A percentile compares a stretch with the other conserved stretches of the same genome.
Evolutionary conservation across 2,113 vertebrate species (phyloP).

Genomic region (Trochalopteron elliotii): DNA sequence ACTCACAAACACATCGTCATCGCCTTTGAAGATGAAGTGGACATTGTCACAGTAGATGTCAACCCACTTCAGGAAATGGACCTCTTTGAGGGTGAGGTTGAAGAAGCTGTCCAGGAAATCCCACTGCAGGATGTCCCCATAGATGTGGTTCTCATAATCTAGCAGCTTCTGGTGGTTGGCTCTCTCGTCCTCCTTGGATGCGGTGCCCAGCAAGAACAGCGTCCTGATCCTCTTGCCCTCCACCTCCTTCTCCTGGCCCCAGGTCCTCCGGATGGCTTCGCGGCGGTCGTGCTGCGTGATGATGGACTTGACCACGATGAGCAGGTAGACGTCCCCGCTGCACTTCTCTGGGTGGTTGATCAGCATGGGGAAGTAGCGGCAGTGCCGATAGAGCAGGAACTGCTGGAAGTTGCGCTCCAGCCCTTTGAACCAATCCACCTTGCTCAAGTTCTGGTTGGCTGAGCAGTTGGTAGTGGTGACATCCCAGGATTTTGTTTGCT

Average conservation of each 20-base stretch:
- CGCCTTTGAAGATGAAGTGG: slow-evolving; percentile 90
- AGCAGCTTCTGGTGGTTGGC: slow-evolving; percentile 93
- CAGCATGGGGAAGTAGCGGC: slow-evolving; percentile 90
- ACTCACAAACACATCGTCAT: slow-evolving; percentile 91
- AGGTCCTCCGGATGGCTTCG: slow-evolving; percentile 91
- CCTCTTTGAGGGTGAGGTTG: slow-evolving; percentile 97
- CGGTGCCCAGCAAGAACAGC: slow-evolving; percentile 86
- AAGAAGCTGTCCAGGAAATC: slow-evolving; percentile 96
- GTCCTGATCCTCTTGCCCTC: slow-evolving; percentile 79
- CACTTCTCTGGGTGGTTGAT: slow-evolving; percentile 94
- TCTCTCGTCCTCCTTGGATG: slow-evolving; percentile 83
- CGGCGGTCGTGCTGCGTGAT: slow-evolving; percentile 91
- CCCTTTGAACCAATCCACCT: slow-evolving; percentile 81
- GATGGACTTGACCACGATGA: slow-evolving; percentile 92
- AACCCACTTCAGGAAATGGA: slow-evolving; percentile 96
- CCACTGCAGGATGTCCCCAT: slow-evolving; percentile 93
- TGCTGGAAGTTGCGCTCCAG: slow-evolving; percentile 87
- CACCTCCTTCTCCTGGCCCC: slow-evolving; percentile 85
- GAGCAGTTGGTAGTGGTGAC: slow-evolving; percentile 85
- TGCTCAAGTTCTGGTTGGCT: slow-evolving; percentile 82
- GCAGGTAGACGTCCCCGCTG: slow-evolving; percentile 74
- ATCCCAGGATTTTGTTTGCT: slow-evolving; percentile 78
- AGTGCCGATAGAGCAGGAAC: slow-evolving; percentile 92
- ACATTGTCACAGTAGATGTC: slow-evolving; percentile 83
- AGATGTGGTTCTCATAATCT: slow-evolving; percentile 91